Percentiles rank a stretch among this genome's conserved stretches.
phyloP scores from a whole-genome alignment of 2,888 invertebrate species.

The Hypena proboscidalis region DNA sequence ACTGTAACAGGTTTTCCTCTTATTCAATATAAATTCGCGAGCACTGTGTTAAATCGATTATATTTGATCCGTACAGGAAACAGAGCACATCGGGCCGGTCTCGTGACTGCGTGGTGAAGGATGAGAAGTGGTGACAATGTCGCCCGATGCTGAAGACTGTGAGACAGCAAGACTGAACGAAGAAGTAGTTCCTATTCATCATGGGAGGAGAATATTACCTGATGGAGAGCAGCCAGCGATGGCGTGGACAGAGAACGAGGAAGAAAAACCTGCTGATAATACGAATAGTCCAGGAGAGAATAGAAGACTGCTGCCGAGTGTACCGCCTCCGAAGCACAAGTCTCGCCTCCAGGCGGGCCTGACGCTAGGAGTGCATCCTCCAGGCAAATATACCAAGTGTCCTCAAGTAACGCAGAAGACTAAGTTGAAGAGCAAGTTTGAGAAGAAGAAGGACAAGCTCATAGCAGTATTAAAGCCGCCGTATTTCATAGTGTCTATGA shows the following conservation, averaged over 20 bases:
- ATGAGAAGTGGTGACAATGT: constrained; percentile 46
- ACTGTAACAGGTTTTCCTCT: constrained; percentile 38
- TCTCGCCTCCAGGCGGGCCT: constrained; percentile 64
- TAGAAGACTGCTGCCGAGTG: constrained; percentile 57
- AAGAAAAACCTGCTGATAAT: constrained; percentile 35
- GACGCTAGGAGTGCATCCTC: constrained; percentile 57
- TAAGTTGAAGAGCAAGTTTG: constrained; percentile 60
- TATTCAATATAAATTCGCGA: constrained; percentile 30
- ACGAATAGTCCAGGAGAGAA: constrained; percentile 63
- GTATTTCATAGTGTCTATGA: constrained; percentile 73
- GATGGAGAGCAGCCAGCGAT: constrained; percentile 51
- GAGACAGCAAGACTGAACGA: constrained; percentile 57
- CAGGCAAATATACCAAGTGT: constrained; percentile 45
- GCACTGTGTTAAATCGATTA: constrained; percentile 18
- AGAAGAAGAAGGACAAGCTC: constrained; percentile 66
- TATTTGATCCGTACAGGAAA: constrained; percentile 28
- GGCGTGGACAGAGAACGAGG: constrained; percentile 71
- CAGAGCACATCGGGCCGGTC: constrained; percentile 12
- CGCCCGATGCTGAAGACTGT: constrained; percentile 63
- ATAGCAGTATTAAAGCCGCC: constrained; percentile 67
- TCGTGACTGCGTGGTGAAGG: constrained; percentile 18
- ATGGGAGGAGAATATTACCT: constrained; percentile 59
- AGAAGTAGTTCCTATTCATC: constrained; percentile 48
- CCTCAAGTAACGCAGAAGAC: constrained; percentile 38
- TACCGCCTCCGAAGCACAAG: constrained; percentile 41